Conservation (phyloP, 2,888 invertebrate species). For the Chymomyza amoena region DNA sequence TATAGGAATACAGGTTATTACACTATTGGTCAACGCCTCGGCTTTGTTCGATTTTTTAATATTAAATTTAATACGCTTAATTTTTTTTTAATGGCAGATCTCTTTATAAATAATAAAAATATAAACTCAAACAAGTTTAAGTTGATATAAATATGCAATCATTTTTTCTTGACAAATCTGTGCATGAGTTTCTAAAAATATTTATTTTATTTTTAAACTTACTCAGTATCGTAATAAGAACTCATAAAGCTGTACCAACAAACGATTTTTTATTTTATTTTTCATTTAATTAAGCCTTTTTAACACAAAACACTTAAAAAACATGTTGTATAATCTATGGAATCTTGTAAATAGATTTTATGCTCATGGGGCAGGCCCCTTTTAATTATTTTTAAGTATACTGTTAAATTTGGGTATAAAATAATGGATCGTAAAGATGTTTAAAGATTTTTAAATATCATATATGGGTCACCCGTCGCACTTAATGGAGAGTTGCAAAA, state of each 20-base stretch:
- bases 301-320: not conserved
- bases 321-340: not conserved
- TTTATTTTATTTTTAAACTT: slow-evolving; percentile 55
- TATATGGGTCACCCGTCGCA: not conserved
- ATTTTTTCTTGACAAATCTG: not conserved
- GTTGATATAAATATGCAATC: not conserved
- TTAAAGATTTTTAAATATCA: not conserved
- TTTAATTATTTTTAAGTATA: not conserved
- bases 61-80: too few relatives aligned
- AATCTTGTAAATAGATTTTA: not conserved
- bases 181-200: not conserved
- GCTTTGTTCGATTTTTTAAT: too few relatives aligned
- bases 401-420: not conserved
- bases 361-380: not conserved
- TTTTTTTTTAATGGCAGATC: too few relatives aligned
- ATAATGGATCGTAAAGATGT: not conserved
- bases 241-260: slow-evolving; percentile 65
- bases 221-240: slow-evolving; percentile 76
- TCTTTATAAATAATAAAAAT: too few relatives aligned
- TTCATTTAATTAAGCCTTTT: slow-evolving; percentile 9
- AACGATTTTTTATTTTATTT: slow-evolving; percentile 8
- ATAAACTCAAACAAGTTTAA: not conserved
- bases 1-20: too few relatives aligned
- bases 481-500: not conserved
- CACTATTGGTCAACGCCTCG: too few relatives aligned